Percentiles rank a stretch among this genome's conserved stretches.
Conservation (phyloP, 2,113 vertebrate genomes). For the Riparia riparia region DNA sequence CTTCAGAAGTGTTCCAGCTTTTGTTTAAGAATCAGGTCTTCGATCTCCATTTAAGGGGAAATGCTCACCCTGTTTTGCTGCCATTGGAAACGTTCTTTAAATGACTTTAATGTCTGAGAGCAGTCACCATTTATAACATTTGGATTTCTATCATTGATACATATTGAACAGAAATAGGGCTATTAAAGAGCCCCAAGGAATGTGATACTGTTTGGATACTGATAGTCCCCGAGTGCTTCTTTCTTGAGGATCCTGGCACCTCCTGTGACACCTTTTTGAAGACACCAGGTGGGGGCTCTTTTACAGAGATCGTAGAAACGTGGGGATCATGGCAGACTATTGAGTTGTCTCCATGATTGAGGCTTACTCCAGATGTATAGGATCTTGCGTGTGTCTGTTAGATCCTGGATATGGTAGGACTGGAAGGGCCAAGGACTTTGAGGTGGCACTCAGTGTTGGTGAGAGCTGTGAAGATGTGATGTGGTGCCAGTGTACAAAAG, state of each 20-base stretch:
- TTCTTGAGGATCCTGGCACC: background rate
- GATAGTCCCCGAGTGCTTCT: background rate
- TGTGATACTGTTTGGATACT: background rate
- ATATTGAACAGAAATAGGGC: background rate
- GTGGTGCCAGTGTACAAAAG: background rate
- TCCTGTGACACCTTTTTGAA: constrained; percentile 3
- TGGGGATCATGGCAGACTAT: background rate
- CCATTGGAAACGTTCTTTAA: constrained; percentile 1
- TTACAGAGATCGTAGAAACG: background rate
- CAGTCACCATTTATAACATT: constrained; percentile 3
- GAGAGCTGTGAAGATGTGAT: background rate
- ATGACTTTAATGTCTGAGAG: background rate
- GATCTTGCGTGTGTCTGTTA: background rate
- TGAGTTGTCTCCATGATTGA: background rate
- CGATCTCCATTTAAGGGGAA: constrained; percentile 49
- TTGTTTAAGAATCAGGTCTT: constrained; percentile 48
- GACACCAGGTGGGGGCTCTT: background rate
- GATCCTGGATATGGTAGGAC: background rate
- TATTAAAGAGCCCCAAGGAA: background rate
- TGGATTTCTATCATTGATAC: constrained; percentile 10
- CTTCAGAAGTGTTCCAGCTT: background rate
- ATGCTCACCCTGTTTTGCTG: constrained; percentile 19
- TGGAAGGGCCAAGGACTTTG: background rate
- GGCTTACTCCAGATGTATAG: background rate
- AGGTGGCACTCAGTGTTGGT: background rate